Conservation (phyloP, 1,140 invertebrate species). For the Fopius arisanus region DNA sequence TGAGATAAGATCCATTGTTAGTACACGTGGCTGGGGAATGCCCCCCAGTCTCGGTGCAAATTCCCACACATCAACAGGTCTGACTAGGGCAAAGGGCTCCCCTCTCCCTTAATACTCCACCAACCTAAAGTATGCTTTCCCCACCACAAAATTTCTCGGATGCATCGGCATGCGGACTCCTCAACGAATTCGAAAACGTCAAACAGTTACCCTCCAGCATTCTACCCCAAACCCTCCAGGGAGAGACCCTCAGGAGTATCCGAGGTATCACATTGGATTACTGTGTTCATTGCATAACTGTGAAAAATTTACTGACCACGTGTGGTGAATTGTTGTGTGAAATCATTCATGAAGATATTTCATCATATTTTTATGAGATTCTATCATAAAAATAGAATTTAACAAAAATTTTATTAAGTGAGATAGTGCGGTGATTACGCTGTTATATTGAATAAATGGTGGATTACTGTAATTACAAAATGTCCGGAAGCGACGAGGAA, state of each 20-base stretch:
- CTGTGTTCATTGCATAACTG: too few relatives aligned
- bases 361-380: too few relatives aligned
- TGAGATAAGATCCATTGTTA: conserved; percentile 21
- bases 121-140: conserved; percentile 44
- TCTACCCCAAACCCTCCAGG: conserved; percentile 31
- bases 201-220: conserved; percentile 62
- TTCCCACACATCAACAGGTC: conserved; percentile 66
- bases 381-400: too few relatives aligned
- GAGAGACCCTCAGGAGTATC: background rate
- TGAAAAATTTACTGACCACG: background rate
- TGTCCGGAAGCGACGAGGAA: conserved; percentile 63
- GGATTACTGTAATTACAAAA: conserved; percentile 60
- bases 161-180: conserved; percentile 63
- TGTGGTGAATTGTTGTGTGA: background rate
- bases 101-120: conserved; percentile 38
- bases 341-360: background rate
- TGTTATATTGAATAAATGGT: conserved; percentile 49
- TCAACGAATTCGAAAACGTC: conserved; percentile 61
- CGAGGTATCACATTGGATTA: background rate
- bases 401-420: too few relatives aligned
- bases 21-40: conserved; percentile 23
- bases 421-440: background rate
- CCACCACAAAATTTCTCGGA: conserved; percentile 49
- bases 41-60: conserved; percentile 50
- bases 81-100: conserved; percentile 50